phyloP scores from a whole-genome alignment of 1,140 invertebrate genomes.

The Drosophila quadrilineata region DNA sequence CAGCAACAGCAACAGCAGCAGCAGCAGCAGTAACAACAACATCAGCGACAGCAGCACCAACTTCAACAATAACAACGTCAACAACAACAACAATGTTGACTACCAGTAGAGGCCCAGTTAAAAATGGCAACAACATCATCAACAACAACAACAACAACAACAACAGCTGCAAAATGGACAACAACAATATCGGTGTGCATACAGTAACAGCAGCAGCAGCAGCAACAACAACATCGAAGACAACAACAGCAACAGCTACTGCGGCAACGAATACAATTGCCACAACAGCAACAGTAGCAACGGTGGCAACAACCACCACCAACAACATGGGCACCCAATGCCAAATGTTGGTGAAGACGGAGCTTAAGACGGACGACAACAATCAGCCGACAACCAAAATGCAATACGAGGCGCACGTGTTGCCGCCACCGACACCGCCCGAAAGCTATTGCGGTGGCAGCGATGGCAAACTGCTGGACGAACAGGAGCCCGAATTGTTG shows the following conservation, averaged over 20 bases:
- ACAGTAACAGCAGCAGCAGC: slow-evolving; percentile 36
- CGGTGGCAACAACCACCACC: slow-evolving; percentile 45
- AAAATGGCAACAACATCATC: slow-evolving; percentile 29
- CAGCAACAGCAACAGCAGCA: slow-evolving; percentile 37
- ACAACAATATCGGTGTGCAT: slow-evolving; percentile 47
- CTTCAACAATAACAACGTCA: slow-evolving; percentile 25
- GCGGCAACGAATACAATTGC: slow-evolving; percentile 63
- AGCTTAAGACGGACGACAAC: slow-evolving; percentile 47
- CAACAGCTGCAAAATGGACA: slow-evolving; percentile 24
- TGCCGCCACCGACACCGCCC: slow-evolving; percentile 73
- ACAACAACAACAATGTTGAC: slow-evolving; percentile 29
- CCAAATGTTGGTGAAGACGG: slow-evolving; percentile 62
- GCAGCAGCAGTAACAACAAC: slow-evolving; percentile 23
- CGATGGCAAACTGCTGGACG: slow-evolving; percentile 60
- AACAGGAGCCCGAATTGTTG: slow-evolving; percentile 36
- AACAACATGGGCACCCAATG: slow-evolving; percentile 64
- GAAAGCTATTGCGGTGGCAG: slow-evolving; percentile 73
- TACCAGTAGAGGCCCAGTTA: slow-evolving; percentile 8
- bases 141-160: slow-evolving; percentile 41
- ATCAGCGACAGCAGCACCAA: slow-evolving; percentile 44
- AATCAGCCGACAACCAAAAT: slow-evolving; percentile 53
- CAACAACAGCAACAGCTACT: slow-evolving; percentile 22
- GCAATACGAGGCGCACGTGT: slow-evolving; percentile 75
- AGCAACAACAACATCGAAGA: slow-evolving; percentile 31
- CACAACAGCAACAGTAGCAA: slow-evolving; percentile 32